Percentiles rank a stretch among this genome's conserved stretches.
Evolutionary conservation across 2,797 vertebrate species (phyloP).

Genomic region (Bradypus variegatus): DNA sequence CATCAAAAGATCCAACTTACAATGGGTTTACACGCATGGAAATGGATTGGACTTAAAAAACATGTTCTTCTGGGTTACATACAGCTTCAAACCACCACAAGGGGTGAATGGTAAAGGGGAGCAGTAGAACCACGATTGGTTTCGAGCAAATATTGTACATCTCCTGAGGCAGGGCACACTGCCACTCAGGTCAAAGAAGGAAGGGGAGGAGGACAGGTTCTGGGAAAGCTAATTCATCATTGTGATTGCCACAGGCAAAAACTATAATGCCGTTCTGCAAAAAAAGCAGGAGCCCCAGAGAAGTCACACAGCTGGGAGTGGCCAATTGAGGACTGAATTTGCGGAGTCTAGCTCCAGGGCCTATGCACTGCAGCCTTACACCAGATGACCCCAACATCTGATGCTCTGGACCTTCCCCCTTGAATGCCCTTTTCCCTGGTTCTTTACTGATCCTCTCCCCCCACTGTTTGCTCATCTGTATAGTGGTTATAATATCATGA

Average conservation of each 20-base stretch:
- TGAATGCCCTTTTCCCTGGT: not conserved
- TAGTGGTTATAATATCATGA: too few relatives aligned
- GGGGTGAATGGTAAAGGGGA: not conserved
- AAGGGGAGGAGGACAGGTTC: not conserved
- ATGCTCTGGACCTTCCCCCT: not conserved
- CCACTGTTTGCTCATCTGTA: not conserved
- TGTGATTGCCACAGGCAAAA: not conserved
- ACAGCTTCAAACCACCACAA: too few relatives aligned
- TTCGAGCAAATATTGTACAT: not conserved
- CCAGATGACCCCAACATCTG: not conserved
- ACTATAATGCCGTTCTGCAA: not conserved
- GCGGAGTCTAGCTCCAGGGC: not conserved
- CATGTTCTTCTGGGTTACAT: too few relatives aligned
- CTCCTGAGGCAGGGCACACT: not conserved
- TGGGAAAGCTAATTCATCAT: not conserved
- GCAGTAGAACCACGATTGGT: not conserved
- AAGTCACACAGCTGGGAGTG: not conserved
- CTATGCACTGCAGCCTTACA: accelerated
- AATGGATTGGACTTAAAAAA: too few relatives aligned
- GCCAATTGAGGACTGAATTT: not conserved
- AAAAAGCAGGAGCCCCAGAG: not conserved
- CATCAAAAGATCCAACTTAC: too few relatives aligned
- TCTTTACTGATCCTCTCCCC: not conserved
- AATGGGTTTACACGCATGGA: too few relatives aligned
- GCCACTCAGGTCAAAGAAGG: not conserved